Percentiles rank a stretch among this genome's conserved stretches.
phyloP scores from a whole-genome alignment of 2,113 vertebrate genomes.

The Seriola aureovittata region DNA sequence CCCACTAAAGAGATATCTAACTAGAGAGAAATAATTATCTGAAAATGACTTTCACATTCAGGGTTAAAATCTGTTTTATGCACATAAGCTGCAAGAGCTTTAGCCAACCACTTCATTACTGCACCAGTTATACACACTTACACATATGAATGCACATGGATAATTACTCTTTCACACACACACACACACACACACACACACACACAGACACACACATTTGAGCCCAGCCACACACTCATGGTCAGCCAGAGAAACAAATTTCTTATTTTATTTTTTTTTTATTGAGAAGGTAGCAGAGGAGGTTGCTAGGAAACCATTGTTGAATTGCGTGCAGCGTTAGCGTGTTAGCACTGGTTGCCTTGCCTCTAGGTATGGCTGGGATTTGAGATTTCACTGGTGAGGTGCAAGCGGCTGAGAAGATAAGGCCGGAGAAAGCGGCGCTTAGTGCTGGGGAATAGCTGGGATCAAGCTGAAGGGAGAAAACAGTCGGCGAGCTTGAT shows the following conservation, averaged over 20 bases:
- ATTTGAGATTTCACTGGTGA: slow-evolving; percentile 65
- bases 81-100: neutral
- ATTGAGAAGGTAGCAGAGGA: slow-evolving; percentile 33
- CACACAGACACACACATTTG: neutral
- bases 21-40: neutral
- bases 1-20: neutral
- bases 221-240: slow-evolving; percentile 21
- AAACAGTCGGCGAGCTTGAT: slow-evolving; percentile 66
- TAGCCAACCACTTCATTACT: slow-evolving; percentile 10
- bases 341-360: slow-evolving; percentile 46
- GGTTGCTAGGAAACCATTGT: slow-evolving; percentile 80
- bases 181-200: neutral
- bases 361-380: slow-evolving; percentile 73
- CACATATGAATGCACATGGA: neutral
- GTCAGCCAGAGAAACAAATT: slow-evolving; percentile 33
- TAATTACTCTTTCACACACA: neutral
- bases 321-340: slow-evolving; percentile 69
- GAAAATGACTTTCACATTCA: slow-evolving; percentile 16
- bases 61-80: slow-evolving; percentile 8
- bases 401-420: slow-evolving; percentile 61
- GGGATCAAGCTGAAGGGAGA: slow-evolving; percentile 65
- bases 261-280: slow-evolving; percentile 23
- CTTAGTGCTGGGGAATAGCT: slow-evolving; percentile 59
- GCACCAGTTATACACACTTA: slow-evolving; percentile 14
- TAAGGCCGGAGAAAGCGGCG: slow-evolving; percentile 63